Evolutionary conservation across 1,140 invertebrate species (phyloP), one percentile per base, ranked within the genome.

Genomic region (Arctopsyche grandis): DNA sequence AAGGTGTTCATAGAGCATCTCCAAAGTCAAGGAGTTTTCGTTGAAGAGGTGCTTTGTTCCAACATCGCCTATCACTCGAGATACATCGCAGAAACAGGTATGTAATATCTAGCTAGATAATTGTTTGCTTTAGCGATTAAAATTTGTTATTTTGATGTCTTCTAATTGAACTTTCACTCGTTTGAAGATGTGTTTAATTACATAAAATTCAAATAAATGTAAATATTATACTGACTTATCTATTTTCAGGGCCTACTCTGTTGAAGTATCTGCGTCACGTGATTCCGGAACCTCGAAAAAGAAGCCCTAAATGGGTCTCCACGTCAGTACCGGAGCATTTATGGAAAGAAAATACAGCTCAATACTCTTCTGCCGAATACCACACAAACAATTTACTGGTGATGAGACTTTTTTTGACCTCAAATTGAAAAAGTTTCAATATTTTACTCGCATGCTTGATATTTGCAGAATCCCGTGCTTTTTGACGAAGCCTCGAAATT

Each of bases 31-130:
- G 92, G 92, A 1, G 91, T 97, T 22, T 98, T 98, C 85, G 95
- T 94, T 4, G 92, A 93, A 83, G 90, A 93, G 83, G 95, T 97
- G 0, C 92, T 94, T 52, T 93, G 93, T 81, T 92, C 93, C 56
- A 94, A 94, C 80, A 94, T 96, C 66, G 94, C 95, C 5, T 97
- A 96, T 85, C 96, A 97, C 85, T 95, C 94, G 19, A 90, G 90
- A 80, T 94, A 94, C 81, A 96, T 98, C 84, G 89, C 90, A 60
- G 89, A 91, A 58, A 94, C 94, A 83, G 93, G 87, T 88, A 80
- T 12, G n/a, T n/a, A n/a, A n/a, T n/a, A 46, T 73, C 5, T 10
- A 73, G 4, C 4, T 29, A n/a, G n/a, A n/a, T n/a, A n/a, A 10
- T 70, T n/a, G n/a, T n/a, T n/a, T n/a, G n/a, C 9, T 38, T 38